Evolutionary conservation across 2,888 invertebrate species (phyloP).

Genomic region (Tholera decimalis): DNA sequence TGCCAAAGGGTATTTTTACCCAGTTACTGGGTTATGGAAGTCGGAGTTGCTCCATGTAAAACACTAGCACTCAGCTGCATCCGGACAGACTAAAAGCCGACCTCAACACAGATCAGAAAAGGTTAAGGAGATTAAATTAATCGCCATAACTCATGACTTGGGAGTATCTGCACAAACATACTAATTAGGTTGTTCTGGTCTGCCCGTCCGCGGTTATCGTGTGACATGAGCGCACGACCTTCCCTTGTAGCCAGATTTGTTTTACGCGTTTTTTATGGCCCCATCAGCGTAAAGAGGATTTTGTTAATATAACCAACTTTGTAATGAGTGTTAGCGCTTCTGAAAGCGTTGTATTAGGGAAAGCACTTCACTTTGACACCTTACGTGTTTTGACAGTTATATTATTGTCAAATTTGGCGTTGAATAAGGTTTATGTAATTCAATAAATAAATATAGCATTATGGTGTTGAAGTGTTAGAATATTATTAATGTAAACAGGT

Average conservation of each 20-base stretch:
- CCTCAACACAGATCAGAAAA: too few relatives aligned
- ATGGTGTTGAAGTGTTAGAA: neutral
- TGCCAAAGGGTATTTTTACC: too few relatives aligned
- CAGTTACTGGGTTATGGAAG: too few relatives aligned
- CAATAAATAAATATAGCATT: neutral
- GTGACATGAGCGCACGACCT: conserved; percentile 50
- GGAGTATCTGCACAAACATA: conserved; percentile 36
- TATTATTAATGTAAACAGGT: neutral
- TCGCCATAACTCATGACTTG: too few relatives aligned
- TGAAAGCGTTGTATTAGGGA: conserved; percentile 27
- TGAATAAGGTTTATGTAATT: neutral
- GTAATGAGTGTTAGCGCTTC: conserved; percentile 44
- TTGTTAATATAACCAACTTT: conserved; percentile 59
- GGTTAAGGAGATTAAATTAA: too few relatives aligned
- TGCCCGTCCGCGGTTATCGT: conserved; percentile 47
- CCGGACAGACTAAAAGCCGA: too few relatives aligned
- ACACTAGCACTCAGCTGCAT: too few relatives aligned
- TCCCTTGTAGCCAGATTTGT: conserved; percentile 60
- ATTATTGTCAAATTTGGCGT: neutral
- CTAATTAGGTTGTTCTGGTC: conserved; percentile 45
- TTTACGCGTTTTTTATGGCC: conserved; percentile 58
- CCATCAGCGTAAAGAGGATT: conserved; percentile 55
- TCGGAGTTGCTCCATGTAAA: too few relatives aligned
- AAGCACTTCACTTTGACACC: conserved; percentile 33
- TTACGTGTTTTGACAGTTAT: neutral